These are phyloP conservation scores for Tachuris rubrigastra DNA, from an alignment of 2,113 vertebrate genomes.

Conservation along the genomic window DNA sequence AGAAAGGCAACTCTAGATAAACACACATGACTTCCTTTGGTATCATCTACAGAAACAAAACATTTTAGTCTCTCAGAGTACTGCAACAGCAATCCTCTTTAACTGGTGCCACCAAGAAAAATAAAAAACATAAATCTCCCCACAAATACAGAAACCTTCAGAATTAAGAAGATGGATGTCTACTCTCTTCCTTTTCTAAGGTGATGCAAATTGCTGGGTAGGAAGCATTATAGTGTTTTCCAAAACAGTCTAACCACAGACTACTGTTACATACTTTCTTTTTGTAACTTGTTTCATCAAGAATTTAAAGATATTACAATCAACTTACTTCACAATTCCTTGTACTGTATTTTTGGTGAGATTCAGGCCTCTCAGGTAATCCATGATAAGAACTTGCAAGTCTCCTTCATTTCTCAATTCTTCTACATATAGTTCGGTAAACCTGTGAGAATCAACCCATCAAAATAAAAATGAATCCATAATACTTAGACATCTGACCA, in stretches of 20 bases:
- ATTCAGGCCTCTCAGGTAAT: conserved; percentile 90
- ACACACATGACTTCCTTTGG: neutral
- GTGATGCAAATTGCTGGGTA: neutral
- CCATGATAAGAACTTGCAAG: conserved; percentile 86
- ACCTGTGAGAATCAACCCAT: conserved; percentile 70
- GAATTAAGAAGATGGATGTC: neutral
- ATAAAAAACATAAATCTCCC: neutral
- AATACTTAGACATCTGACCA: neutral
- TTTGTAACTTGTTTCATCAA: neutral
- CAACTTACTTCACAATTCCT: conserved; percentile 90
- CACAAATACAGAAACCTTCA: neutral
- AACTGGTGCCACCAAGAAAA: neutral
- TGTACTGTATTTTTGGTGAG: conserved; percentile 80
- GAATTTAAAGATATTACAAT: neutral
- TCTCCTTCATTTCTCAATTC: conserved; percentile 91
- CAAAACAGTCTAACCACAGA: neutral
- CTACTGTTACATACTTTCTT: neutral
- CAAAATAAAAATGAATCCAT: neutral
- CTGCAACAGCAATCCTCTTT: neutral
- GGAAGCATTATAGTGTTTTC: neutral
- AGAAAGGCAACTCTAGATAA: neutral
- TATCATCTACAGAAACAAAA: neutral
- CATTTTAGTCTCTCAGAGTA: neutral
- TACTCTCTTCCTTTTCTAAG: neutral
- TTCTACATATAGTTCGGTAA: conserved; percentile 95